Conservation (phyloP, 2,113 vertebrate species). For the Tor tambroides region DNA sequence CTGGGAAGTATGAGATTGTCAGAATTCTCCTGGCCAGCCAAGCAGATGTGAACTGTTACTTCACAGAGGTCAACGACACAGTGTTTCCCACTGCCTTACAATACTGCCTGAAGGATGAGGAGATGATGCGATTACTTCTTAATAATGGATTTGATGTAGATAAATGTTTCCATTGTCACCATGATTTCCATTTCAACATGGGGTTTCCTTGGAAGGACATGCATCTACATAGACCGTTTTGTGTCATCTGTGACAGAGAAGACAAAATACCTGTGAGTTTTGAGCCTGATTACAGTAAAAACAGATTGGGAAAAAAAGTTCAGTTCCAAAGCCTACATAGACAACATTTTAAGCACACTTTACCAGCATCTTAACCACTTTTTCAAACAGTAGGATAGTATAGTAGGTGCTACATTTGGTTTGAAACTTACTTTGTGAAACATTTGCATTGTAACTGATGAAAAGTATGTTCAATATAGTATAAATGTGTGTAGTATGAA, state of each 20-base stretch:
- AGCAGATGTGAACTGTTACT: conserved; percentile 87
- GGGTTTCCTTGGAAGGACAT: conserved; percentile 55
- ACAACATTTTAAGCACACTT: too few species aligned
- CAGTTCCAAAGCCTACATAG: not conserved
- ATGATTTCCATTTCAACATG: conserved; percentile 70
- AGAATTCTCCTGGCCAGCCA: conserved; percentile 78
- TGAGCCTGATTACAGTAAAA: not conserved
- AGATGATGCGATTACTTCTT: conserved; percentile 87
- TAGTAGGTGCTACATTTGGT: too few species aligned
- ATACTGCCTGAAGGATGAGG: conserved; percentile 85
- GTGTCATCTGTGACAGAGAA: not conserved
- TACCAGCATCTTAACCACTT: too few species aligned
- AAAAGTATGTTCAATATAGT: too few species aligned
- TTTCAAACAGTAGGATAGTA: not conserved
- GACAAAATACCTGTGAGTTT: conserved; percentile 68
- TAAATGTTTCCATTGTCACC: conserved; percentile 83
- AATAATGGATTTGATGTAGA: conserved; percentile 84
- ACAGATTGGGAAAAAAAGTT: too few species aligned
- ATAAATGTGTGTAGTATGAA: too few species aligned
- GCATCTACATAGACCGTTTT: not conserved
- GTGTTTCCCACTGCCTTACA: conserved; percentile 86
- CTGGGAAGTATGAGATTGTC: conserved; percentile 80
- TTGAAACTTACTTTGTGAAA: too few species aligned
- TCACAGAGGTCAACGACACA: conserved; percentile 81
- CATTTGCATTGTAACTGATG: too few species aligned